Conservation (phyloP, 2,888 invertebrate species). For the Entomobrya multifasciata region DNA sequence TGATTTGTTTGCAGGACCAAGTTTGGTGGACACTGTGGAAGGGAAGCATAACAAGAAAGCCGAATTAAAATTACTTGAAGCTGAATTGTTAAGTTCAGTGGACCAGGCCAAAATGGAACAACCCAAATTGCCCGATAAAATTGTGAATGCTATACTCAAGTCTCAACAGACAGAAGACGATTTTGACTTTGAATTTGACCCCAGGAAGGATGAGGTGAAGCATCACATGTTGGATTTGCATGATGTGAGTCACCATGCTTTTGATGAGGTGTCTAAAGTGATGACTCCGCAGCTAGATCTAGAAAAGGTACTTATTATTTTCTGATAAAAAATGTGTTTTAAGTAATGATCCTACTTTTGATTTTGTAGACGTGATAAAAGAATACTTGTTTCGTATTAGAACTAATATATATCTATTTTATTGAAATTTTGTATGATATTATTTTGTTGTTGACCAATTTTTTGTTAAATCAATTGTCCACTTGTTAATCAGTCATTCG, state of each 20-base stretch:
- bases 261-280: slow-evolving; percentile 54
- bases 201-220: slow-evolving; percentile 74
- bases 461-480: too few relatives aligned
- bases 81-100: slow-evolving; percentile 85
- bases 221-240: slow-evolving; percentile 73
- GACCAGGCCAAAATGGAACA: slow-evolving; percentile 81
- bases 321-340: too few relatives aligned
- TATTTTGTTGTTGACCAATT: too few relatives aligned
- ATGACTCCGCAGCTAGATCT: slow-evolving; percentile 77
- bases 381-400: too few relatives aligned
- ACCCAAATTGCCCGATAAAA: slow-evolving; percentile 55
- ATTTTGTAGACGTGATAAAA: too few relatives aligned
- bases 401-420: too few relatives aligned
- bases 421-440: too few relatives aligned
- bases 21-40: slow-evolving; percentile 82
- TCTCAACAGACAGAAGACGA: slow-evolving; percentile 61
- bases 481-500: too few relatives aligned
- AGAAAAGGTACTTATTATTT: too few relatives aligned
- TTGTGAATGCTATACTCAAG: slow-evolving; percentile 32
- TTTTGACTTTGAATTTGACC: slow-evolving; percentile 79
- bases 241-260: slow-evolving; percentile 19
- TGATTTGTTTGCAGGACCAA: slow-evolving; percentile 27
- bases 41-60: slow-evolving; percentile 81
- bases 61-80: slow-evolving; percentile 89
- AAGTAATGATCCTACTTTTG: too few relatives aligned